Evolutionary conservation across 2,888 invertebrate species (phyloP).

Genomic region (Cerceris rybyensis): DNA sequence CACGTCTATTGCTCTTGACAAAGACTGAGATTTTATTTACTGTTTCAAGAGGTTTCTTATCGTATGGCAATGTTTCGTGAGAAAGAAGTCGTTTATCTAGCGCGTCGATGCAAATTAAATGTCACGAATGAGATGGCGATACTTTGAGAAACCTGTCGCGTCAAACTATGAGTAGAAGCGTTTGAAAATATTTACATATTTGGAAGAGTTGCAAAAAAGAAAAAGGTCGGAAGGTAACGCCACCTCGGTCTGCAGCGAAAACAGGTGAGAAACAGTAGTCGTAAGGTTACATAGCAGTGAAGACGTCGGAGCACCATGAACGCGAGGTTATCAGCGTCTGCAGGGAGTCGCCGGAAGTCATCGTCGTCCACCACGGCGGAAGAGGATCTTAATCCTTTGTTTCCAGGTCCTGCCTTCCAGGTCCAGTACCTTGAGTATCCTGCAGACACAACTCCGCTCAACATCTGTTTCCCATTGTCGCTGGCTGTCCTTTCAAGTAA

Average conservation of each 20-base stretch:
- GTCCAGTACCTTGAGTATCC: slow-evolving; percentile 80
- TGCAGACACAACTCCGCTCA: slow-evolving; percentile 79
- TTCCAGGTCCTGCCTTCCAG: slow-evolving; percentile 82
- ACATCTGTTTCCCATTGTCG: slow-evolving; percentile 77
- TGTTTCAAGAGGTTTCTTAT: not conserved
- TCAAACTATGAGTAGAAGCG: not conserved
- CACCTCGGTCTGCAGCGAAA: slow-evolving; percentile 58
- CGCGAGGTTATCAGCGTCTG: slow-evolving; percentile 57
- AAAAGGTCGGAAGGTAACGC: slow-evolving; percentile 33
- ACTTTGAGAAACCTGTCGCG: slow-evolving; percentile 10
- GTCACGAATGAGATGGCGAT: slow-evolving; percentile 54
- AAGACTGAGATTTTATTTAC: not conserved
- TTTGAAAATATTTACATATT: not conserved
- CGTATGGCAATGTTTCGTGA: not conserved
- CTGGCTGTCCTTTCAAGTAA: slow-evolving; percentile 78
- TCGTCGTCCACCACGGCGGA: slow-evolving; percentile 51
- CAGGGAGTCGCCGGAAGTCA: slow-evolving; percentile 60
- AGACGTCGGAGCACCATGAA: slow-evolving; percentile 55
- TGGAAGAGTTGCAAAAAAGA: slow-evolving; percentile 1
- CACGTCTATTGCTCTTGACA: not conserved
- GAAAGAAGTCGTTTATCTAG: slow-evolving; percentile 30
- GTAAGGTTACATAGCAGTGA: slow-evolving; percentile 61
- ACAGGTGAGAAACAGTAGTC: slow-evolving; percentile 65
- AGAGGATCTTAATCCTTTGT: slow-evolving; percentile 80
- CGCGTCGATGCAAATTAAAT: slow-evolving; percentile 48